Evolutionary conservation across 2,888 invertebrate species (phyloP), one percentile per base, ranked within the genome.

Genomic region (Amphipoea oculea): DNA sequence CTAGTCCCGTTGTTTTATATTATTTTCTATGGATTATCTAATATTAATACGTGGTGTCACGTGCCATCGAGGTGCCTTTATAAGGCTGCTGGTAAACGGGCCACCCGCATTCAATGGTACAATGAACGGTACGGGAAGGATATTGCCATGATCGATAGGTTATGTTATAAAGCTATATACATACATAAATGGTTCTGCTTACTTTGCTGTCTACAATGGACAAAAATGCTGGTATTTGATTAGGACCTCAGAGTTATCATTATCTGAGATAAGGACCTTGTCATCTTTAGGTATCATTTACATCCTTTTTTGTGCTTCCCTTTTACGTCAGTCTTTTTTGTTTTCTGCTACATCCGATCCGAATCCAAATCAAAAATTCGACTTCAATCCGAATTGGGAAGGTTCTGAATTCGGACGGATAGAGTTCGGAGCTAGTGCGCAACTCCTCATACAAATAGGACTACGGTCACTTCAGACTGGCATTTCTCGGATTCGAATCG

Each of bases 21-120:
- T 82, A 67, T 71, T 84, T 82, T 80, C 65, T 86, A 79, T 83
- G 66, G 20, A 83, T 85, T 86, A 77, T 80, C 76, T 77, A 85
- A 83, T 83, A 83, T 78, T 51, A 65, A 66, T 71, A 79, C 74
- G 71, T 60, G 68, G 51, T 17, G 65, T 60, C 84, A 80, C 84
- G 84, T 85, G n/a, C 73, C 29, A 12, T n/a, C 70, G 23, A 42
- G 54, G 1, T 51, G 51, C 45, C 77, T 48, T 29, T 82, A 79
- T 82, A 78, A 54, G 83, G 78, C 5, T 17, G 12, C 66, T 66
- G 29, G 23, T 70, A 70, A 74, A 57, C 40, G 74, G 85, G 72
- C 85, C 85, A 85, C 87, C 73, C 85, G 57, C 65, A 63, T 66
- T 36, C 67, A 73, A 62, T 62, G 40, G 62, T 57, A 83, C 77